Evolutionary conservation across 2,888 invertebrate genomes (phyloP).

Genomic region (Isotomurus palustris): DNA sequence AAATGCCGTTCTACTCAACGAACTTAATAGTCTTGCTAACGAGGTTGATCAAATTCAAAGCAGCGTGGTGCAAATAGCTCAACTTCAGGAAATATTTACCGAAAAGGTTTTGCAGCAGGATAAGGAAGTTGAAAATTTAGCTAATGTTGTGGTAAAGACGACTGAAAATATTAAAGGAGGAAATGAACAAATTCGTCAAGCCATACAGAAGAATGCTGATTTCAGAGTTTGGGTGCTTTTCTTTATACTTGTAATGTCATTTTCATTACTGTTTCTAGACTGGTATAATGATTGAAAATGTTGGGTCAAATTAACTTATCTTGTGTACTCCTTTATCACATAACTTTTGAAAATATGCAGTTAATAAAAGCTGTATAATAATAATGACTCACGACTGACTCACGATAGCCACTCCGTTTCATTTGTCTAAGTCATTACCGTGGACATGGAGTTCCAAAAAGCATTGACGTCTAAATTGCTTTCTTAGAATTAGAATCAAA

Average conservation of each 20-base stretch:
- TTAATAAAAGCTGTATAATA: too few relatives aligned
- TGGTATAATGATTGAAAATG: conserved; percentile 86
- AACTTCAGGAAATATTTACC: conserved; percentile 90
- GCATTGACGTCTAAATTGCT: too few relatives aligned
- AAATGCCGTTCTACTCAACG: conserved; percentile 79
- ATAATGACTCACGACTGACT: too few relatives aligned
- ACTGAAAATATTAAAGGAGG: conserved; percentile 95
- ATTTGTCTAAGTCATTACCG: too few relatives aligned
- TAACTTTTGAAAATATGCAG: too few relatives aligned
- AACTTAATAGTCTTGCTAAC: conserved; percentile 80
- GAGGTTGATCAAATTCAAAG: conserved; percentile 85
- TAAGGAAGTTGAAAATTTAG: conserved; percentile 84
- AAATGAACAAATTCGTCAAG: conserved; percentile 94
- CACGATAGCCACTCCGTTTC: too few relatives aligned
- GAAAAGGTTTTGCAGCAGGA: conserved; percentile 93
- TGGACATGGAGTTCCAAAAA: too few relatives aligned
- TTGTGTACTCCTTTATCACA: background rate
- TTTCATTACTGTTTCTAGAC: conserved; percentile 90
- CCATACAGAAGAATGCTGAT: conserved; percentile 94
- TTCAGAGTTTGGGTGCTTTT: conserved; percentile 83
- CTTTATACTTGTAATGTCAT: conserved; percentile 91
- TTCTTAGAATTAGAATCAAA: too few relatives aligned
- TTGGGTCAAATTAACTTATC: background rate
- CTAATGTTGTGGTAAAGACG: conserved; percentile 79
- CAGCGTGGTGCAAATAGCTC: conserved; percentile 92